Conservation (phyloP, 2,113 vertebrate genomes). For the Boleophthalmus pectinirostris region DNA sequence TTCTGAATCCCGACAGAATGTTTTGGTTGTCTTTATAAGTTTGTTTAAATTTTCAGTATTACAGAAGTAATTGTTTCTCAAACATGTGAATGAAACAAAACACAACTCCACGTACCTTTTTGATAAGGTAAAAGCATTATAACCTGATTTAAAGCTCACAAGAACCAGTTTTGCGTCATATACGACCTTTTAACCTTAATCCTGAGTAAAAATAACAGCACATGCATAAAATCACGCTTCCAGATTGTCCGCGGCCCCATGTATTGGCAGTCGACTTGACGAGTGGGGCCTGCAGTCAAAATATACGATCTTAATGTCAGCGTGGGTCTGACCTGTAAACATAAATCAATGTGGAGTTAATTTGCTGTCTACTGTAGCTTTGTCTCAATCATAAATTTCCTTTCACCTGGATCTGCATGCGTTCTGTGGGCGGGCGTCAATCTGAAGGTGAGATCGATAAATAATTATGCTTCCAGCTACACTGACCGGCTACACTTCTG, state of each 20-base stretch:
- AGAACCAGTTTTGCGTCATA: no score
- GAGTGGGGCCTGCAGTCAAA: neutral
- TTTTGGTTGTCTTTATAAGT: no score
- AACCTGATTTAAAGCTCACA: no score
- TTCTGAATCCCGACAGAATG: no score
- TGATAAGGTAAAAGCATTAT: no score
- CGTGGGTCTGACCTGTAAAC: neutral
- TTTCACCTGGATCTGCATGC: slow-evolving; percentile 17
- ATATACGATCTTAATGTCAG: neutral
- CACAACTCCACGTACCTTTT: no score
- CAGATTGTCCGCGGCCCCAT: neutral
- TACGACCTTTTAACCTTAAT: neutral
- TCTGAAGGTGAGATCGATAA: slow-evolving; percentile 25
- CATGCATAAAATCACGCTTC: neutral
- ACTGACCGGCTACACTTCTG: neutral
- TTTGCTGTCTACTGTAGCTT: neutral
- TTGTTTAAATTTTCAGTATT: no score
- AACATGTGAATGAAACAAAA: no score
- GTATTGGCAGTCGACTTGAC: neutral
- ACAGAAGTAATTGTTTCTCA: no score
- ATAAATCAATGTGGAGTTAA: slow-evolving; percentile 19
- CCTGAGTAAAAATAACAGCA: neutral
- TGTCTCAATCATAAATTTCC: neutral
- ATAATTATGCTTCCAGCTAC: slow-evolving; percentile 9
- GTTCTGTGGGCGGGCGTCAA: neutral